Conservation (phyloP, 2,888 invertebrate genomes). For the Xestia rhomboidea region DNA sequence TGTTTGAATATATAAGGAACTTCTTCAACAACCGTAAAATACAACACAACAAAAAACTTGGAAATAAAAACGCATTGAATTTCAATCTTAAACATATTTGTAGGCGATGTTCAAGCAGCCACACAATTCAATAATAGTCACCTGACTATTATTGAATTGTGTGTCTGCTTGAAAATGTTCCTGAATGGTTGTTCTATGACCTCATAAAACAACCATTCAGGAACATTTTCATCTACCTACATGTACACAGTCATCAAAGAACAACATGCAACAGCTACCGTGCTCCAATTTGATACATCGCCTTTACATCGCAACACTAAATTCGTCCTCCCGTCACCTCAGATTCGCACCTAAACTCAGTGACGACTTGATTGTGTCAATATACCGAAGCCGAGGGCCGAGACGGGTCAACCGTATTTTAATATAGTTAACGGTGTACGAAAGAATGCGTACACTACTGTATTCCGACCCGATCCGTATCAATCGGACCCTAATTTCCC, state of each 20-base stretch:
- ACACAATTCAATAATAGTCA: background rate
- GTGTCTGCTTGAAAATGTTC: too few relatives aligned
- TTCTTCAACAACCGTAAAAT: background rate
- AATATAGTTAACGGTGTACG: constrained; percentile 62
- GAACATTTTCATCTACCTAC: background rate
- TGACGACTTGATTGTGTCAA: constrained; percentile 41
- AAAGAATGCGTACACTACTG: constrained; percentile 68
- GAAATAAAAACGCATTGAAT: background rate
- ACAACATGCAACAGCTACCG: background rate
- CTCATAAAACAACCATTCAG: constrained; percentile 7
- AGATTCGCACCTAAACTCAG: constrained; percentile 36
- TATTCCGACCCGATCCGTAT: constrained; percentile 76
- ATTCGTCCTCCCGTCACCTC: constrained; percentile 21
- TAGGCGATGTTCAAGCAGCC: background rate
- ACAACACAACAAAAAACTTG: background rate
- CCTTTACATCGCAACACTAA: constrained; percentile 7
- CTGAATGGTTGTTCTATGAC: too few relatives aligned
- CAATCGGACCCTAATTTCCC: constrained; percentile 83
- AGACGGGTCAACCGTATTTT: constrained; percentile 56
- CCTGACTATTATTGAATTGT: too few relatives aligned
- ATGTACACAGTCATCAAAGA: background rate
- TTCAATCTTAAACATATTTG: background rate
- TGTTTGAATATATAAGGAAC: background rate
- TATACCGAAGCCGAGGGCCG: constrained; percentile 21
- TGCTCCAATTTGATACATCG: constrained; percentile 21